Evolutionary conservation across 2,113 vertebrate species (phyloP).

Genomic region (Lota lota): DNA sequence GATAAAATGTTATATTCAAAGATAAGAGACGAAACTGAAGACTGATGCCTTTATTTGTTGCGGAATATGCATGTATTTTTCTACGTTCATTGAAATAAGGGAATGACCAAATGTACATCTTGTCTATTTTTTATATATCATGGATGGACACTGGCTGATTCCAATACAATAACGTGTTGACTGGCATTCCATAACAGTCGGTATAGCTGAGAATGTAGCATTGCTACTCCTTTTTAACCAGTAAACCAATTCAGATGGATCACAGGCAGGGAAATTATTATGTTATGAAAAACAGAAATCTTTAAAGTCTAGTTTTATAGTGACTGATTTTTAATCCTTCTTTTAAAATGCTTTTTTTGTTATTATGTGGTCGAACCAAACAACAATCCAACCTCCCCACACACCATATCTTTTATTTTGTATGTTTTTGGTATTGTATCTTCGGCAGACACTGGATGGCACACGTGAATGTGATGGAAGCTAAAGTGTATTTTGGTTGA

Average conservation of each 20-base stretch:
- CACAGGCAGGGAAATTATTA: conserved; percentile 48
- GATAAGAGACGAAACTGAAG: too few relatives aligned
- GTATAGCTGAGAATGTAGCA: not conserved
- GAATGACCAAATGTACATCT: conserved; percentile 47
- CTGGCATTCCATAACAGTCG: conserved; percentile 34
- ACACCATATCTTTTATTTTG: too few relatives aligned
- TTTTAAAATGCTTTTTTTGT: conserved; percentile 5
- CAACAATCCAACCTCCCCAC: too few relatives aligned
- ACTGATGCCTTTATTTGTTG: too few relatives aligned
- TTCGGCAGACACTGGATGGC: conserved; percentile 67
- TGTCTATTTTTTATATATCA: conserved; percentile 34
- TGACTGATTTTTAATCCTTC: not conserved
- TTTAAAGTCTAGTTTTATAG: conserved; percentile 9
- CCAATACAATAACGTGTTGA: conserved; percentile 32
- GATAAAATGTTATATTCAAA: not conserved
- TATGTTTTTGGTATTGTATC: not conserved
- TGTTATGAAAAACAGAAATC: not conserved
- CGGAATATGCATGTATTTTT: conserved; percentile 9
- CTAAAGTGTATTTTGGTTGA: conserved; percentile 28
- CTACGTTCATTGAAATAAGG: conserved; percentile 41
- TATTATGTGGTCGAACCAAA: conserved; percentile 19
- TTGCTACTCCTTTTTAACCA: too few relatives aligned
- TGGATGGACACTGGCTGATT: conserved; percentile 59
- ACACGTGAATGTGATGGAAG: conserved; percentile 57
- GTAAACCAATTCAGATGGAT: conserved; percentile 13